Evolutionary conservation across 2,888 invertebrate species (phyloP), one percentile per base, ranked within the genome.

Genomic region (Anorthoa munda): DNA sequence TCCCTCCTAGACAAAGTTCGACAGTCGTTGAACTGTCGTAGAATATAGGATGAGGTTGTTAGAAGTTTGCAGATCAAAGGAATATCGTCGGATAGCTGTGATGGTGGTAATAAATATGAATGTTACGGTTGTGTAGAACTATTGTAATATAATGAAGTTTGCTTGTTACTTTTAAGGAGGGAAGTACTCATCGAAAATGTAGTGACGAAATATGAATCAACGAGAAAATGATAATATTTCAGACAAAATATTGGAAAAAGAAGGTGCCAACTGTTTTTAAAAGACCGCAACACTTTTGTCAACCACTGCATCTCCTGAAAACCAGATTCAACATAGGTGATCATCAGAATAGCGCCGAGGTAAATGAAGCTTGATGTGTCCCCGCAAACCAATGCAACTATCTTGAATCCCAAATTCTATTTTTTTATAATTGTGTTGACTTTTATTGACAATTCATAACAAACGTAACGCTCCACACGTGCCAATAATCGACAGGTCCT

Each of bases 51-150:
- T 66, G 53, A 66, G 51, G 23, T 61, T 60, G 56, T 80, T 68
- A 79, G 23, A 65, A 75, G 60, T 67, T 68, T 26, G 46, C 7
- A 64, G 51, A 80, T 67, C 75, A 71, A 75, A 71, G 65, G 61
- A 67, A 60, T 55, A 48, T 46, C 31, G 12, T 50, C 5, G 26
- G 46, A 60, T 65, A 31, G 31, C 31, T n/a, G 21, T 56, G 17
- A 18, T 64, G 2, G 48, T 46, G 39, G 21, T 48, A 51, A 73
- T 79, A 73, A 71, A 60, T 60, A 68, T 51, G 21, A 15, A 59
- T 1, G 39, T 53, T 23, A 48, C 17, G 18, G 26, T 55, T 46
- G 11, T 23, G 13, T 50, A 55, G 48, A 68, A 51, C 12, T 4
- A 46, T 55, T 58, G 56, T 31, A 4, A 13, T 17, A 17, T 51